Evolutionary conservation across 2,888 invertebrate species (phyloP), one percentile per base, ranked within the genome.

Genomic region (Coleophora flavipennella): DNA sequence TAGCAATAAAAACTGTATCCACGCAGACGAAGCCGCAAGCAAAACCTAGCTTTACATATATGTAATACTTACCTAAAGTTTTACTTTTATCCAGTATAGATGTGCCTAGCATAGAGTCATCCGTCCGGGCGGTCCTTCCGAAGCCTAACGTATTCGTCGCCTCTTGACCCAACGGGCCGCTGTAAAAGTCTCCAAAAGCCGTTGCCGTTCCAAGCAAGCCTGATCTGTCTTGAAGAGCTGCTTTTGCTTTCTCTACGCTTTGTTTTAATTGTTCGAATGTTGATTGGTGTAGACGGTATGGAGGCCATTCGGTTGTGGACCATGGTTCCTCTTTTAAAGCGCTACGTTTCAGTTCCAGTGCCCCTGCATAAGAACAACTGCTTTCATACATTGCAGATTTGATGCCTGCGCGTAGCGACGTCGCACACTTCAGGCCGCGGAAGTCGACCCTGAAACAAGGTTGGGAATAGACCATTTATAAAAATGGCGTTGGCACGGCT

Each of bases 241-340:
- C 94, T 67, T 95, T 95, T 33, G 95, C 95, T 65, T 95, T 95
- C 67, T 95, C 95, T 33, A 95, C 94, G 61, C 94, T 94, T 69
- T 95, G 95, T 60, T 95, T 95, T 46, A 95, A 80, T 67, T 95
- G 94, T 62, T 95, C 94, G 84, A 95, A 95, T 9, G 95, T 95
- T 48, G 93, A 93, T 57, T 93, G 93, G 67, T 92, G 92, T 43
- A 94, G 91, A 35, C 95, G 89, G 72, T 95, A 95, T 0, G 89
- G 88, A 0, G 91, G 90, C 91, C 91, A 91, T 69, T 91, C 91
- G 40, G 87, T 70, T 1, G 90, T 85, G 4, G 90, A 87, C 75
- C 89, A 89, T 35, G 80, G 85, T 50, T 81, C 86, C 57, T 81
- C 86, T 48, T 83, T 80, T 34, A 85, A 62, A 46, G 90, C 88